Percentiles rank a stretch among this genome's conserved stretches.
Conservation (phyloP, 2,113 vertebrate genomes). For the Mastomys natalensis region DNA sequence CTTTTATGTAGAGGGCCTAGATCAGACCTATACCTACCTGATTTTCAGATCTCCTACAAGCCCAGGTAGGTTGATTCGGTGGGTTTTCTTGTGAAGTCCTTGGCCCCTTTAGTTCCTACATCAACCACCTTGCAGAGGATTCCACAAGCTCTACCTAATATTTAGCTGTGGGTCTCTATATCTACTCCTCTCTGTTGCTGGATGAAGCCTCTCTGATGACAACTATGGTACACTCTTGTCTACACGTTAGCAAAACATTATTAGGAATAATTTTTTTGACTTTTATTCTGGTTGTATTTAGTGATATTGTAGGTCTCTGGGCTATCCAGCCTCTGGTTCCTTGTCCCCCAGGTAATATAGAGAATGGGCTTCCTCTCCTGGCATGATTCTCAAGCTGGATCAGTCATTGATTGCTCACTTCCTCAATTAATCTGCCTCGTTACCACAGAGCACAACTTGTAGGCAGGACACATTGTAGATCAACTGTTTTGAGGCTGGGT, state of each 20-base stretch:
- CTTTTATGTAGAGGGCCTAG: background rate
- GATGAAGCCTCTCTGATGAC: background rate
- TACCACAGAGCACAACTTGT: background rate
- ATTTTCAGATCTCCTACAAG: background rate
- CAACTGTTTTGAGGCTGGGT: background rate
- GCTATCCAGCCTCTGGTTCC: background rate
- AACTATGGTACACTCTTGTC: background rate
- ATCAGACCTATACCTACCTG: background rate
- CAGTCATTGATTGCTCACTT: background rate
- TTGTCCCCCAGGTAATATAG: background rate
- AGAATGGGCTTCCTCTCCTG: background rate
- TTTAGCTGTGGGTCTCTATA: background rate
- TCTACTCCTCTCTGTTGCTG: background rate
- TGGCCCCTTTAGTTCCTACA: background rate
- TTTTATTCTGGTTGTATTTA: background rate
- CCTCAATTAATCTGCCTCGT: background rate
- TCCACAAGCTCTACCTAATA: background rate
- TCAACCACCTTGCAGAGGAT: background rate
- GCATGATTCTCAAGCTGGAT: background rate
- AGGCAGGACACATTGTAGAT: background rate
- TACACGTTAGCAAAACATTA: background rate
- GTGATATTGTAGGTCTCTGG: background rate
- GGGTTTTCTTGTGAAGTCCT: background rate
- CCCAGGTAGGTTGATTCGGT: background rate
- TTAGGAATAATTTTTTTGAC: background rate